Percentiles rank a stretch among this genome's conserved stretches.
Evolutionary conservation across 2,888 invertebrate species (phyloP).

Genomic region (Ormyrus thymus): DNA sequence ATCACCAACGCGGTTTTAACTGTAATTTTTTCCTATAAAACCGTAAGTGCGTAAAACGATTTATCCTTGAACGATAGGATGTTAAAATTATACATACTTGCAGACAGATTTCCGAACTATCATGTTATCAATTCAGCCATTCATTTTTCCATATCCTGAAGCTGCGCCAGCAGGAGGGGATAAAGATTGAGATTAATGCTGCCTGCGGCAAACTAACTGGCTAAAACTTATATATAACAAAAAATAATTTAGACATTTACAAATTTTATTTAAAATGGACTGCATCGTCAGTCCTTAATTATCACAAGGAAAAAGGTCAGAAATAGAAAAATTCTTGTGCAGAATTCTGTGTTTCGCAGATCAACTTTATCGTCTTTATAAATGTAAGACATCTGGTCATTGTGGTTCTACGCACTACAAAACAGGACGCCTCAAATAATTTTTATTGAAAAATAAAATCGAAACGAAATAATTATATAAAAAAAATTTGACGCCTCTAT

Average conservation of each 20-base stretch:
- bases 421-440: too few relatives aligned
- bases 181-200: slow-evolving; percentile 45
- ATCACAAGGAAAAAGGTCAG: too few relatives aligned
- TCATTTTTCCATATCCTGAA: slow-evolving; percentile 41
- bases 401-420: too few relatives aligned
- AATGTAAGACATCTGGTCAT: background rate
- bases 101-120: slow-evolving; percentile 29
- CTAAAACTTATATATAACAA: slow-evolving; percentile 14
- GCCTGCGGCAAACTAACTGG: slow-evolving; percentile 33
- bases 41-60: background rate
- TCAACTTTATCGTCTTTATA: background rate
- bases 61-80: background rate
- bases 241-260: too few relatives aligned
- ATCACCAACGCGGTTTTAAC: too few relatives aligned
- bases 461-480: too few relatives aligned
- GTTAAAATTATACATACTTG: background rate
- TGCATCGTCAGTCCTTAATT: too few relatives aligned
- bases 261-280: too few relatives aligned
- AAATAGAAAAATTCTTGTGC: background rate
- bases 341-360: background rate
- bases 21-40: too few relatives aligned
- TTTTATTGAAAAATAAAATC: too few relatives aligned
- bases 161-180: slow-evolving; percentile 17
- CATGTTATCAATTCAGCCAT: slow-evolving; percentile 39
- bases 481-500: too few relatives aligned